Evolutionary conservation across 2,113 vertebrate genomes (phyloP), one percentile per base, ranked within the genome.

Genomic region (Prietella phreatophila): DNA sequence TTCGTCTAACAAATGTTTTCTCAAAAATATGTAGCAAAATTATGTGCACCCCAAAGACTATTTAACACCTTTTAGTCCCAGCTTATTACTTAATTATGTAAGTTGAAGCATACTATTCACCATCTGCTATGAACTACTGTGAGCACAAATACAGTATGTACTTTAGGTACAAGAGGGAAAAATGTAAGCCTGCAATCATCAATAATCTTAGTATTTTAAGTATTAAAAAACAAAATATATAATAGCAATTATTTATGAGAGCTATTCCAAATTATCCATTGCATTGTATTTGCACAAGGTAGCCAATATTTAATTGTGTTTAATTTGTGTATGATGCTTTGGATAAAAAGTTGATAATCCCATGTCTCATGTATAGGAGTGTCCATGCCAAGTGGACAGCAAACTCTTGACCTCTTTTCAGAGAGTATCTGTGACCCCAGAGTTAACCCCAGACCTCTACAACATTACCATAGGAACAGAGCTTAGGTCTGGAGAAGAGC

Each of bases 381-480:
- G 97, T 88, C 97, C 97, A 0, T 98, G 97, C 36, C 53, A 93
- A 84, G 93, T 97, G 86, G 94, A 96, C 5, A 86, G 82, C 3
- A 91, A 89, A 19, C 84, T 95, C 27, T 90, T 97, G 84, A 47
- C 90, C 33, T 90, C 92, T 36, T 87, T 97, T 60, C 93, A 90
- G 84, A 92, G 91, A 1, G 84, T 91, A 0, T 93, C 93, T 0
- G 0, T 84, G 4, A 91, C 85, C 1, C 88, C 92, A 0, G 79
- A 92, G 2, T 83, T 82, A 15, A 75, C 63, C 55, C 91, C 88
- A 42, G 84, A 90, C 15, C 69, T 92, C 5, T 86, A 93, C 2
- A 92, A 89, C 80, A 83, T 97, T 55, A 89, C 89, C 9, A 93
- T 93, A n/a, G 95, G 95, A 27, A 88, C 89, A 11, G 97, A 97